Percentiles rank a stretch among this genome's conserved stretches.
phyloP scores from a whole-genome alignment of 2,888 invertebrate species.

The Deilephila elpenor region DNA sequence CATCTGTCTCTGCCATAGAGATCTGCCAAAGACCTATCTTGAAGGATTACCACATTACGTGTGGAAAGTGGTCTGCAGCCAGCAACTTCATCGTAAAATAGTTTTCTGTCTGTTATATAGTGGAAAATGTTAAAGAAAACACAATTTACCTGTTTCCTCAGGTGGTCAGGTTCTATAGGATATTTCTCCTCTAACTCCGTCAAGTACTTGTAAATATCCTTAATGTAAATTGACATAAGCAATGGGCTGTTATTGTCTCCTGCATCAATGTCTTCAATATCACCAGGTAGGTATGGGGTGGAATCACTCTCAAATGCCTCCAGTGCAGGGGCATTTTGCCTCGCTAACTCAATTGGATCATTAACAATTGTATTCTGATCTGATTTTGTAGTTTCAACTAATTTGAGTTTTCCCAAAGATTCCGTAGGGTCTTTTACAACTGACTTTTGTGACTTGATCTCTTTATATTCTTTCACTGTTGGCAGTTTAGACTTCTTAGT shows the following conservation, averaged over 20 bases:
- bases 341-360: slow-evolving; percentile 7
- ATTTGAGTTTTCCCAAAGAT: slow-evolving; percentile 67
- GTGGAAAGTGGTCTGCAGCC: too few species aligned
- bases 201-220: slow-evolving; percentile 95
- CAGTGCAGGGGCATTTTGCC: neutral
- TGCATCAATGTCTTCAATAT: slow-evolving; percentile 90
- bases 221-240: slow-evolving; percentile 92
- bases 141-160: slow-evolving; percentile 84
- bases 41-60: too few species aligned
- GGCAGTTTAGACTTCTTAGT: slow-evolving; percentile 61
- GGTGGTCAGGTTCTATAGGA: slow-evolving; percentile 86
- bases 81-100: too few species aligned
- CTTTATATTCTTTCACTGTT: slow-evolving; percentile 60
- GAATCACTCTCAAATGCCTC: slow-evolving; percentile 35
- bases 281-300: slow-evolving; percentile 58
- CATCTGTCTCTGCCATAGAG: too few species aligned
- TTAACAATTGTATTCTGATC: slow-evolving; percentile 21
- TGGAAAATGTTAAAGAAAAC: neutral
- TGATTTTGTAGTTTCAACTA: slow-evolving; percentile 49
- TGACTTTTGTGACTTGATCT: slow-evolving; percentile 54
- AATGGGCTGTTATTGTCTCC: slow-evolving; percentile 90
- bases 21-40: too few species aligned
- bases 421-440: slow-evolving; percentile 67
- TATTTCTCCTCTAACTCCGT: slow-evolving; percentile 89
- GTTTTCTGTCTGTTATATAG: too few species aligned